Conservation (phyloP, 2,888 invertebrate species). For the Pachliopta kotzebuea region DNA sequence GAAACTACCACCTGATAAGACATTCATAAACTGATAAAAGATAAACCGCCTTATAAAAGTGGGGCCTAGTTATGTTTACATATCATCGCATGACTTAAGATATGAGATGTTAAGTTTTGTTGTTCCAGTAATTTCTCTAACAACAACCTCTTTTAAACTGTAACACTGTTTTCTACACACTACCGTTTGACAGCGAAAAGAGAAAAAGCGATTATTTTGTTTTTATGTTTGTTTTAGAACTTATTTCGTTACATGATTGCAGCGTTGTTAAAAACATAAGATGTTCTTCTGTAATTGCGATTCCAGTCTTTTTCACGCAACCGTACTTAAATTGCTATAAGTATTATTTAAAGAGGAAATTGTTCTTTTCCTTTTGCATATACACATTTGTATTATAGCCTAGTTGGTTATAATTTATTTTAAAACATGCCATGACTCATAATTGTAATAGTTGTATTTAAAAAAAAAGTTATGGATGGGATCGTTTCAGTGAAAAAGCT, state of each 20-base stretch:
- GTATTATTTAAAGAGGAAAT: background rate
- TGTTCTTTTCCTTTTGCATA: background rate
- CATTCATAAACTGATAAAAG: background rate
- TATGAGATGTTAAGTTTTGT: background rate
- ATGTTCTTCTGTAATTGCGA: background rate
- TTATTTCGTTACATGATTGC: background rate
- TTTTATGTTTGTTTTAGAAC: too few species aligned
- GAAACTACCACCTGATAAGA: background rate
- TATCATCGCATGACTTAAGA: background rate
- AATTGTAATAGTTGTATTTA: background rate
- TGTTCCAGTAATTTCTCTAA: background rate
- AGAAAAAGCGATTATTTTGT: too few species aligned
- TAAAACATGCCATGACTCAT: background rate
- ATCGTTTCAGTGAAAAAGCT: too few species aligned
- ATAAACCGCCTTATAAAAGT: background rate
- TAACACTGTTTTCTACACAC: too few species aligned
- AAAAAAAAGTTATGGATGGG: background rate
- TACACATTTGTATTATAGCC: background rate
- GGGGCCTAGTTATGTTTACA: background rate
- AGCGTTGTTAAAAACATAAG: background rate
- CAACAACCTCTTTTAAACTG: background rate
- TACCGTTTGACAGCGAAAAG: too few species aligned
- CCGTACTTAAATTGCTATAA: background rate
- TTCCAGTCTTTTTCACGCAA: background rate
- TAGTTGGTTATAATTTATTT: too few species aligned